phyloP scores from a whole-genome alignment of 2,113 vertebrate species.

The Erythrolamprus reginae region DNA sequence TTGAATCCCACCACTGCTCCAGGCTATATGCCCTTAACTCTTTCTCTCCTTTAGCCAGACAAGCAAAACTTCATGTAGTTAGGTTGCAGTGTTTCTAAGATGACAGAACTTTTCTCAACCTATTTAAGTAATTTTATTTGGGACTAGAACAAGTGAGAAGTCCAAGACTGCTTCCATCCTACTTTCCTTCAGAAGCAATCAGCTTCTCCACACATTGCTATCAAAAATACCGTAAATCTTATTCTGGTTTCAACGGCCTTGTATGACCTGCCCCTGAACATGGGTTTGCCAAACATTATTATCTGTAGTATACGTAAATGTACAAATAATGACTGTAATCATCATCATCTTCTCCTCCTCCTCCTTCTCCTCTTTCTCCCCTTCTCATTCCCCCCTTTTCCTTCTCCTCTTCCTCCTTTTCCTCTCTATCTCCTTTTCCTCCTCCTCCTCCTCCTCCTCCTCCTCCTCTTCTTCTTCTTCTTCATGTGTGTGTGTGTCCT shows the following conservation, averaged over 20 bases:
- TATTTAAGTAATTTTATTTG: not conserved
- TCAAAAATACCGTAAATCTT: not conserved
- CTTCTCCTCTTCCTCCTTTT: too few species aligned
- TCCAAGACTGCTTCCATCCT: not conserved
- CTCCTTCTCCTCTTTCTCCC: too few species aligned
- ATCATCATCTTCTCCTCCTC: too few species aligned
- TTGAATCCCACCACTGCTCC: too few species aligned
- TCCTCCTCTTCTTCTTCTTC: too few species aligned
- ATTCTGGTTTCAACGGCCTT: not conserved
- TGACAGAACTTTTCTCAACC: not conserved
- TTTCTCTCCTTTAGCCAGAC: not conserved
- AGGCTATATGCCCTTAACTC: not conserved
- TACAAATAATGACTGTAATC: not conserved
- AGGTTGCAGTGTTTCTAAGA: not conserved
- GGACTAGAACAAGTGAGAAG: not conserved
- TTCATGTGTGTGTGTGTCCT: too few species aligned
- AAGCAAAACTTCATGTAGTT: not conserved
- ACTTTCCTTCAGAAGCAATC: not conserved
- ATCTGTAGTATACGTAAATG: not conserved
- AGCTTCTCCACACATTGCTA: not conserved
- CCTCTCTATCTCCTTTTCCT: too few species aligned
- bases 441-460: too few species aligned
- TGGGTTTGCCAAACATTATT: not conserved
- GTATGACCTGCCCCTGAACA: not conserved
- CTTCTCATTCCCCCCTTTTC: too few species aligned